Percentiles rank a stretch among this genome's conserved stretches.
These are phyloP conservation scores for Ennomos quercinarius DNA, from an alignment of 2,888 invertebrate genomes.

Conservation along the genomic window DNA sequence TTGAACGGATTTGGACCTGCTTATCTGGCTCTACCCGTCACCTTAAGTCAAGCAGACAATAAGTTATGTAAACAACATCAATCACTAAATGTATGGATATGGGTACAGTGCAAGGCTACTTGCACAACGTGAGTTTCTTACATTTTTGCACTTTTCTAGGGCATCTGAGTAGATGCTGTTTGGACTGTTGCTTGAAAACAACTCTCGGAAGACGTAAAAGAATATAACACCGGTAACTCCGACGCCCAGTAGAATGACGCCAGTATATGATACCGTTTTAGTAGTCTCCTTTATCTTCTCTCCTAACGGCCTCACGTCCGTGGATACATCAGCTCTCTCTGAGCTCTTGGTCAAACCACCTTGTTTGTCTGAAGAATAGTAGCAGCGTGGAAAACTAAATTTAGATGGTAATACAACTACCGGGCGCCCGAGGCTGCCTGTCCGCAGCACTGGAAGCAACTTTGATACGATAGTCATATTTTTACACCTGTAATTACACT, in stretches of 20 bases:
- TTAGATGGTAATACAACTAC: slow-evolving; percentile 53
- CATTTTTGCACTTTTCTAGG: slow-evolving; percentile 89
- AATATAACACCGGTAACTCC: slow-evolving; percentile 93
- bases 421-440: slow-evolving; percentile 55
- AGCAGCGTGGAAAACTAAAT: slow-evolving; percentile 54
- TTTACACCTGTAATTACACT: slow-evolving; percentile 4
- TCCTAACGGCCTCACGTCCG: slow-evolving; percentile 88
- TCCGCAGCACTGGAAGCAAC: slow-evolving; percentile 62
- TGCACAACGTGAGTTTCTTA: slow-evolving; percentile 48
- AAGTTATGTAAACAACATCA: slow-evolving; percentile 32
- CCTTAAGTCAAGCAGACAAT: slow-evolving; percentile 15
- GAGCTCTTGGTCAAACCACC: slow-evolving; percentile 66
- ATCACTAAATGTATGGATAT: slow-evolving; percentile 21
- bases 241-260: slow-evolving; percentile 92
- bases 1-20: no score
- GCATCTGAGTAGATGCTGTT: slow-evolving; percentile 94
- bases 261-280: slow-evolving; percentile 94
- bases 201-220: slow-evolving; percentile 93
- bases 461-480: slow-evolving; percentile 75
- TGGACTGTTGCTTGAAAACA: slow-evolving; percentile 95
- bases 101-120: not conserved
- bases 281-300: slow-evolving; percentile 95
- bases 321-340: slow-evolving; percentile 74
- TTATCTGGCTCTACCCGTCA: no score
- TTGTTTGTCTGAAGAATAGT: slow-evolving; percentile 60